phyloP scores from a whole-genome alignment of 2,888 invertebrate species.

The Drosophila affinis region DNA sequence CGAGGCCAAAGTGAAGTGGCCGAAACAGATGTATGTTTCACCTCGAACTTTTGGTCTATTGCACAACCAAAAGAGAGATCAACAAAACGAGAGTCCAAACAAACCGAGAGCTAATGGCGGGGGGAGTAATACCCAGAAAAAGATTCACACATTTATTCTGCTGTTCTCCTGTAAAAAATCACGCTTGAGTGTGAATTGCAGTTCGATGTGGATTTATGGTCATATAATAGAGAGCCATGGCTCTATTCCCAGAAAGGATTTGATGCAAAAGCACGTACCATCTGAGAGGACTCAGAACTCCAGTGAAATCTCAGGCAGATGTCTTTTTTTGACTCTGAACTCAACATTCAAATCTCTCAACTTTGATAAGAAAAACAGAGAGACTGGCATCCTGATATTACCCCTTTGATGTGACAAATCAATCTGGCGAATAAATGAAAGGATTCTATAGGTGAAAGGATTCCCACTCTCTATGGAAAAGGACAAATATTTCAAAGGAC shows the following conservation, averaged over 20 bases:
- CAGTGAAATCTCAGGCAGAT: slow-evolving; percentile 55
- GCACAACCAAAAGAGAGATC: slow-evolving; percentile 36
- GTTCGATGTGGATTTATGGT: slow-evolving; percentile 54
- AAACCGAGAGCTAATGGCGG: slow-evolving; percentile 34
- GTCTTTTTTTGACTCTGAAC: slow-evolving; percentile 10
- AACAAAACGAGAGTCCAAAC: too few relatives aligned
- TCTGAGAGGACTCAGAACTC: slow-evolving; percentile 19
- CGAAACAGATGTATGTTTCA: slow-evolving; percentile 61
- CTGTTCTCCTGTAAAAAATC: slow-evolving; percentile 39
- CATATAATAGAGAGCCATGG: slow-evolving; percentile 33
- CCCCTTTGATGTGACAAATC: slow-evolving; percentile 39
- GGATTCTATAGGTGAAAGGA: slow-evolving; percentile 26
- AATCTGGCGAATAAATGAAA: slow-evolving; percentile 46
- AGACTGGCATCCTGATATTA: neutral
- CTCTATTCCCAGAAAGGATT: slow-evolving; percentile 53
- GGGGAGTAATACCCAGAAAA: slow-evolving; percentile 9
- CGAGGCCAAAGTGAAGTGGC: slow-evolving; percentile 44
- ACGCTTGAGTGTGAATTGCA: slow-evolving; percentile 64
- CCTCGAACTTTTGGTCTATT: slow-evolving; percentile 34
- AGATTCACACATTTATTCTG: slow-evolving; percentile 32
- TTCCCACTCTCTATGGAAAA: slow-evolving; percentile 19
- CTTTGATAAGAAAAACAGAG: slow-evolving; percentile 45
- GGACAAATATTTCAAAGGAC: neutral
- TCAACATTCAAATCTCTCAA: slow-evolving; percentile 32
- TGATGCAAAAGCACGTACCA: slow-evolving; percentile 44